Percentiles rank a stretch among this genome's conserved stretches.
Conservation (phyloP, 1,140 invertebrate genomes). For the Brevipalpus yothersi region DNA sequence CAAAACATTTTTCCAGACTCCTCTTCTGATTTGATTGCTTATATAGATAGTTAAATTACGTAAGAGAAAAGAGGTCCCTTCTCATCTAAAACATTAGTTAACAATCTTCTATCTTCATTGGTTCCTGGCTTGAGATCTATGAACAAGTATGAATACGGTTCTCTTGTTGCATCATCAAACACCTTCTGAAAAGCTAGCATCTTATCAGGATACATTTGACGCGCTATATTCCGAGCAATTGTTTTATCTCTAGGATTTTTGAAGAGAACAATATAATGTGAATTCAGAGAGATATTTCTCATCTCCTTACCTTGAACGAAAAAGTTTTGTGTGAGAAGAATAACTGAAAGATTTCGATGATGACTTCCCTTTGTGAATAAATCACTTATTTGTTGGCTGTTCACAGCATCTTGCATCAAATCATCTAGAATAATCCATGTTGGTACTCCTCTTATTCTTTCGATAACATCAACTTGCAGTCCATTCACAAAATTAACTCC, state of each 20-base stretch:
- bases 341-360: neutral
- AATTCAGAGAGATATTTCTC: neutral
- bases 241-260: neutral
- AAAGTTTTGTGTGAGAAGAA: neutral
- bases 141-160: neutral
- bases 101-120: neutral
- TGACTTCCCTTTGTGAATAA: neutral
- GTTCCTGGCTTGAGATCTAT: neutral
- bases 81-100: neutral
- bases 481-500: neutral
- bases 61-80: too few species aligned
- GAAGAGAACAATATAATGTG: neutral
- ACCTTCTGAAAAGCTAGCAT: neutral
- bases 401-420: neutral
- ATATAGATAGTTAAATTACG: too few species aligned
- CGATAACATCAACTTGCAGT: neutral
- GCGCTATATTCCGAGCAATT: neutral
- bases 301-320: neutral
- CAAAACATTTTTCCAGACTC: too few species aligned
- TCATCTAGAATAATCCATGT: slow-evolving; percentile 1
- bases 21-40: too few species aligned
- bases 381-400: neutral
- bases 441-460: neutral
- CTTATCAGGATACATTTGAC: neutral
- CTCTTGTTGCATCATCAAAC: neutral